Percentiles rank a stretch among this genome's conserved stretches.
Evolutionary conservation across 2,797 vertebrate species (phyloP).

Genomic region (Sebastes elongatus): DNA sequence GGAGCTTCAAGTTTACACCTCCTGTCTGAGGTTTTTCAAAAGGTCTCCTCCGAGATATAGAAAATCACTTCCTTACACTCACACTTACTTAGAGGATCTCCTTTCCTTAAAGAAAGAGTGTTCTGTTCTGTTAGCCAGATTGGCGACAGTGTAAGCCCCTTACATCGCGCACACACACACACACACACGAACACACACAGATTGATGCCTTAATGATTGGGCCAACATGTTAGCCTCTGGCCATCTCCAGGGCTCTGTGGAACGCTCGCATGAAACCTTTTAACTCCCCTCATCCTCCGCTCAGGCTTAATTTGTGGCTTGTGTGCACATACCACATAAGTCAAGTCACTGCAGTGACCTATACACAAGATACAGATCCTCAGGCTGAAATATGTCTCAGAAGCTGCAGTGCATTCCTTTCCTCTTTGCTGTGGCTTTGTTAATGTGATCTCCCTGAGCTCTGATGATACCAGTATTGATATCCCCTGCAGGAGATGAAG

Average conservation of each 20-base stretch:
- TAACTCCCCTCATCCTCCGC: conserved; percentile 47
- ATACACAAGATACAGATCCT: conserved; percentile 47
- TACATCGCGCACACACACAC: conserved; percentile 2
- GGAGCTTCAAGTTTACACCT: not conserved
- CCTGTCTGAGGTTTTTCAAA: not conserved
- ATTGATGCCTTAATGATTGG: conserved; percentile 76
- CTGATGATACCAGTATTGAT: conserved; percentile 43
- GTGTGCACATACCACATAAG: conserved; percentile 72
- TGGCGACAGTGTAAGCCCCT: conserved; percentile 37
- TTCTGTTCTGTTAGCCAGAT: conserved; percentile 57
- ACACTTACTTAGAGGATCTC: conserved; percentile 19
- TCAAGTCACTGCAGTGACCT: conserved; percentile 61
- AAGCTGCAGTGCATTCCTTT: conserved; percentile 53
- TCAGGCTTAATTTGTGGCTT: conserved; percentile 60
- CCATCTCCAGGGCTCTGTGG: conserved; percentile 65
- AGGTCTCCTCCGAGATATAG: not conserved
- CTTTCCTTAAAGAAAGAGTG: conserved; percentile 46
- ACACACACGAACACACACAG: conserved; percentile 22
- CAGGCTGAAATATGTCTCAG: conserved; percentile 57
- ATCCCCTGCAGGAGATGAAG: conserved; percentile 3
- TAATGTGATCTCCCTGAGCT: conserved; percentile 41
- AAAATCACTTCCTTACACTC: conserved; percentile 1
- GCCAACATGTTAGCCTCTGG: conserved; percentile 76
- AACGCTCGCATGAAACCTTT: conserved; percentile 61
- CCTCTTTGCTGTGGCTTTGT: conserved; percentile 58